Evolutionary conservation across 2,888 invertebrate species (phyloP), one percentile per base, ranked within the genome.

Genomic region (Lepeophtheirus nordmannii): DNA sequence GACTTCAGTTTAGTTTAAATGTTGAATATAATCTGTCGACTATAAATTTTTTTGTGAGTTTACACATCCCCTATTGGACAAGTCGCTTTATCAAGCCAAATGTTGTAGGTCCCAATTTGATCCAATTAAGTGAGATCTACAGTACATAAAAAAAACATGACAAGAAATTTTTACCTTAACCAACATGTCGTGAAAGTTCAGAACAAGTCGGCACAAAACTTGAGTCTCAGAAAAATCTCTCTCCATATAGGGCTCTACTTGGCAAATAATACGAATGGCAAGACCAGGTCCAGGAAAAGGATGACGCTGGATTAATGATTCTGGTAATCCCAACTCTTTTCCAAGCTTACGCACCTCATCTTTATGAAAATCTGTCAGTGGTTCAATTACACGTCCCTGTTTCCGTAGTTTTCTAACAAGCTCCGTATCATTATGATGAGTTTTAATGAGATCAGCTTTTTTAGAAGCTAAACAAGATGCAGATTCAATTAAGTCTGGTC

Each of bases 211-310:
- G 62, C 62, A 62, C n/a, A 62, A 23, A 70, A 91, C 89, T 81
- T 90, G 89, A 65, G 94, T 96, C 80, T 96, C 96, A 14, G 89
- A 86, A 77, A 92, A 97, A 78, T 94, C 92, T 74, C 87, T 82
- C 74, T 94, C 94, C 79, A 90, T 86, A 76, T 83, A 93, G 5
- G 97, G 88, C 75, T 96, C 92, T 69, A 91, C 89, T 68, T 93
- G 91, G 78, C 98, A 98, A 46, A 99, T 79, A 68, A 97, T 86
- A 69, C 98, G 82, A 74, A 98, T 96, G 57, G 98, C 96, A 69
- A 98, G 80, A 14, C 98, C 98, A 17, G 98, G 98, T 1, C 98
- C 94, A 20, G 98, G 98, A 79, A 97, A 99, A 58, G 98, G 98
- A 77, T 98, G 98, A 70, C 97, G 81, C 78, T 89, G 85, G 68